Conservation (phyloP, 2,113 vertebrate species). For the Formicarius rufipectus region DNA sequence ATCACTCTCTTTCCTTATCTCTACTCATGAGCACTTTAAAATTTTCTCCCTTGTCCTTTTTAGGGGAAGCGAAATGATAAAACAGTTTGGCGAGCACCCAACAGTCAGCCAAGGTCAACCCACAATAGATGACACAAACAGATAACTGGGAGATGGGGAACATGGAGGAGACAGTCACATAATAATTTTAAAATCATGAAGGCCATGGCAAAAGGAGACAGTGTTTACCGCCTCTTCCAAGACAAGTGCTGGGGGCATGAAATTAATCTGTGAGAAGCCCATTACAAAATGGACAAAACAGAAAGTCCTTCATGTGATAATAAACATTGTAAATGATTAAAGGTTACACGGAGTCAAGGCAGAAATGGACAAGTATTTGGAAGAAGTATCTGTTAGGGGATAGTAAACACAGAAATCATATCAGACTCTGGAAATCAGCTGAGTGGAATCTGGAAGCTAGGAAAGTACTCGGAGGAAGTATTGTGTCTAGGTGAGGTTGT, state of each 20-base stretch:
- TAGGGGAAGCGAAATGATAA: background rate
- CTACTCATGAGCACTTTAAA: rapidly evolving
- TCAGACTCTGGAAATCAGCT: background rate
- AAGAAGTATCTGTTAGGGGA: background rate
- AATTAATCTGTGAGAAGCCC: background rate
- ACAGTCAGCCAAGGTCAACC: background rate
- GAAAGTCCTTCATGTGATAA: background rate
- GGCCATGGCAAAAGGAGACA: background rate
- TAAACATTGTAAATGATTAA: background rate
- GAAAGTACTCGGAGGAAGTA: background rate
- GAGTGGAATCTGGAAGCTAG: background rate
- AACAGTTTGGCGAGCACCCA: background rate
- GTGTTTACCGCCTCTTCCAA: background rate
- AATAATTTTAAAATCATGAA: background rate
- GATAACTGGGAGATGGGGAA: background rate
- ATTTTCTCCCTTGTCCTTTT: background rate
- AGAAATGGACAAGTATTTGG: background rate
- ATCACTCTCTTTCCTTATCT: background rate
- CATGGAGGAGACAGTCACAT: background rate
- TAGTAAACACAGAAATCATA: background rate
- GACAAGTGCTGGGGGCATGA: background rate
- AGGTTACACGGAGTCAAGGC: background rate
- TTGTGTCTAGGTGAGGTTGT: background rate
- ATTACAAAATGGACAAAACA: background rate
- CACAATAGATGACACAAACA: background rate